Conservation (phyloP, 2,888 invertebrate species). For the Arge pagana region DNA sequence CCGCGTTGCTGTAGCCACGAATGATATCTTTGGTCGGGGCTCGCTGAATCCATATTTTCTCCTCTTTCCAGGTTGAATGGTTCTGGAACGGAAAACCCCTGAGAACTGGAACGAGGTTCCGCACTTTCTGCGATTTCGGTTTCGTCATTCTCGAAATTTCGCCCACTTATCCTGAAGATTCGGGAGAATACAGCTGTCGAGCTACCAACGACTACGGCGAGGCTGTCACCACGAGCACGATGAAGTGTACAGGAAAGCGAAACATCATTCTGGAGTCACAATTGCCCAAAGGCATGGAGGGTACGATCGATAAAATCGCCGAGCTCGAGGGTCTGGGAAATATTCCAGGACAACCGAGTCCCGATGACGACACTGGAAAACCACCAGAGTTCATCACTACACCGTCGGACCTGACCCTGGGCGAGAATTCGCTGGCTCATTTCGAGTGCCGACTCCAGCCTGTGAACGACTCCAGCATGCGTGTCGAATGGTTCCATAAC, state of each 20-base stretch:
- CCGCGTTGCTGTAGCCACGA: too few species aligned
- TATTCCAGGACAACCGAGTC: conserved; percentile 67
- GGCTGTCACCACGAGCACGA: conserved; percentile 85
- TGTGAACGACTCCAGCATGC: conserved; percentile 89
- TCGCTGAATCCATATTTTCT: too few species aligned
- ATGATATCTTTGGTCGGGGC: too few species aligned
- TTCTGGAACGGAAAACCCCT: conserved; percentile 91
- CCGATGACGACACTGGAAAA: conserved; percentile 82
- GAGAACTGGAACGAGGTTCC: conserved; percentile 88
- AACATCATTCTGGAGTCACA: conserved; percentile 92
- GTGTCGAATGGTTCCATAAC: conserved; percentile 98
- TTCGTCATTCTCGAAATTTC: conserved; percentile 97
- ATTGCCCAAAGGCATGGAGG: conserved; percentile 90
- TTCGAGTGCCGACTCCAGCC: conserved; percentile 90
- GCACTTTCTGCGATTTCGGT: conserved; percentile 97
- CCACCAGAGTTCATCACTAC: conserved; percentile 90
- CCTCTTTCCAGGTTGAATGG: conserved; percentile 82
- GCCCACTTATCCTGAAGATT: conserved; percentile 95
- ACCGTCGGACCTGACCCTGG: conserved; percentile 80
- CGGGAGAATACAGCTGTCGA: conserved; percentile 88
- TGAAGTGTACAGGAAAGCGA: conserved; percentile 90
- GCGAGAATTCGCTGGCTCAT: conserved; percentile 88
- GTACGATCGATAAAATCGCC: conserved; percentile 91
- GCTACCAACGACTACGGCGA: conserved; percentile 89
- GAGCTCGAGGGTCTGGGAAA: conserved; percentile 85